These are phyloP conservation scores for Eunapius fragilis DNA, from an alignment of 37 sponge, comb jelly and placozoan genomes.

Conservation along the genomic window DNA sequence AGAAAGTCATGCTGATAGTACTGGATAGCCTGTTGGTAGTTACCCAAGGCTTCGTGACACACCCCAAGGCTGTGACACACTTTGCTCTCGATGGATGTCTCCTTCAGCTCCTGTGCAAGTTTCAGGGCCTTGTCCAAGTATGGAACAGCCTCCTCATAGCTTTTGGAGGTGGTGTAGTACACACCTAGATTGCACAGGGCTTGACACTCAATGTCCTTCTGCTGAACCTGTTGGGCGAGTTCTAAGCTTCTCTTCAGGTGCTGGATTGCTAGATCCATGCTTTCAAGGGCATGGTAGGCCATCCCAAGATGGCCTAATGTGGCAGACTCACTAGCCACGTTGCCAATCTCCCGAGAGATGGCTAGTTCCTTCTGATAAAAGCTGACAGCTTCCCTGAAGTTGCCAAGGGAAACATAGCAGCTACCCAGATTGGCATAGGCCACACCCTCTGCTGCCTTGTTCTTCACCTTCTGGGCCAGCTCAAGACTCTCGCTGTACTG, in stretches of 20 bases:
- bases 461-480: slow-evolving; percentile 66
- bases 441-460: slow-evolving; percentile 80
- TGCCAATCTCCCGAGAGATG: slow-evolving; percentile 61
- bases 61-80: slow-evolving; percentile 82
- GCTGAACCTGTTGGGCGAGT: slow-evolving; percentile 69
- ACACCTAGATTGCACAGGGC: slow-evolving; percentile 86
- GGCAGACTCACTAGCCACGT: slow-evolving; percentile 62
- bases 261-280: slow-evolving; percentile 57
- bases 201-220: slow-evolving; percentile 63
- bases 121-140: slow-evolving; percentile 60
- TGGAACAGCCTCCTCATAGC: slow-evolving; percentile 57
- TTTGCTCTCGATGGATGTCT: slow-evolving; percentile 64
- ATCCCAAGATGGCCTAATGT: slow-evolving; percentile 88
- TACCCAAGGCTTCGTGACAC: slow-evolving; percentile 83
- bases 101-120: slow-evolving; percentile 72
- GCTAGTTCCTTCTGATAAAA: slow-evolving; percentile 71
- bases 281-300: slow-evolving; percentile 82
- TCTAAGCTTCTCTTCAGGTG: slow-evolving; percentile 71
- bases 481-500: slow-evolving; percentile 70
- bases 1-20: slow-evolving; percentile 82
- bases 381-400: slow-evolving; percentile 81
- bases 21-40: slow-evolving; percentile 82
- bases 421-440: slow-evolving; percentile 89
- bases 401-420: slow-evolving; percentile 89
- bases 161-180: slow-evolving; percentile 58